Evolutionary conservation across 2,113 vertebrate species (phyloP).

Genomic region (Chaetodon auriga): DNA sequence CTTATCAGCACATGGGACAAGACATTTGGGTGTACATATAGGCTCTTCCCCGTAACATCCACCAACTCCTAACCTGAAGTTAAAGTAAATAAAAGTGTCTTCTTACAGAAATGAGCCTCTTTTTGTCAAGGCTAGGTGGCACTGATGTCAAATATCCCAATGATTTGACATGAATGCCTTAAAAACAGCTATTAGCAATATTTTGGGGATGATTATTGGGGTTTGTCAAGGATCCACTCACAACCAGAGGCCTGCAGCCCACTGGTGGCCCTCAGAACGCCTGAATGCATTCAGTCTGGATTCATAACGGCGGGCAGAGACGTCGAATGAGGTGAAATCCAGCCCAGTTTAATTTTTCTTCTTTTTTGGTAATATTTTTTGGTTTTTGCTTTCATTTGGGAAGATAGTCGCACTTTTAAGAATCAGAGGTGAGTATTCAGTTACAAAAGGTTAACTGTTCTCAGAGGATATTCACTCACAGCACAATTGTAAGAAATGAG

Average conservation of each 20-base stretch:
- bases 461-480: background rate
- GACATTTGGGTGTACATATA: constrained; percentile 58
- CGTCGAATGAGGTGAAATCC: too few relatives aligned
- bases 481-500: background rate
- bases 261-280: too few relatives aligned
- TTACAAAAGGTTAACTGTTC: background rate
- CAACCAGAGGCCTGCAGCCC: too few relatives aligned
- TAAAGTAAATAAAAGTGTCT: background rate
- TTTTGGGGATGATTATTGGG: background rate
- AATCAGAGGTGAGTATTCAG: too few relatives aligned
- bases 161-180: background rate
- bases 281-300: too few relatives aligned
- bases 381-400: too few relatives aligned
- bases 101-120: background rate
- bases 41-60: background rate
- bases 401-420: too few relatives aligned
- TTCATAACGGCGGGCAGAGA: too few relatives aligned
- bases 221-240: too few relatives aligned
- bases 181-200: background rate
- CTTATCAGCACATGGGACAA: constrained; percentile 62
- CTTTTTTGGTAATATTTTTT: too few relatives aligned
- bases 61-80: constrained; percentile 4
- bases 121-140: fast-evolving
- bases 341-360: too few relatives aligned
- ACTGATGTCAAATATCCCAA: too few relatives aligned